Conservation (phyloP, 2,113 vertebrate genomes). For the Thomomys bottae region DNA sequence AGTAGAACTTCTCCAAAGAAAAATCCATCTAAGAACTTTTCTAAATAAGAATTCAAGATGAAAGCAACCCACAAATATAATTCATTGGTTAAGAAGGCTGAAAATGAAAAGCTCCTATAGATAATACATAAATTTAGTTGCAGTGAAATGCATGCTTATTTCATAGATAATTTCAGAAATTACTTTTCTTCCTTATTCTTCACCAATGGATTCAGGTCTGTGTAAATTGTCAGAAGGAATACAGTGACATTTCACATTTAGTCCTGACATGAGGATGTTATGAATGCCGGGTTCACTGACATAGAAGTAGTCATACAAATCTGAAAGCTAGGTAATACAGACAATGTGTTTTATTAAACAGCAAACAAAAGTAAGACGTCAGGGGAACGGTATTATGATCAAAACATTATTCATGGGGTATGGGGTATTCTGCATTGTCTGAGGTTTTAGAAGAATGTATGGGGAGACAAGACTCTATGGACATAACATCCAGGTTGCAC, state of each 20-base stretch:
- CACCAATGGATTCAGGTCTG: neutral
- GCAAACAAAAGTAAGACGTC: neutral
- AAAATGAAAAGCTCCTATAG: constrained; percentile 10
- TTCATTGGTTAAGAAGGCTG: constrained; percentile 6
- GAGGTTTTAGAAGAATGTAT: neutral
- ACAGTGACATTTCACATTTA: neutral
- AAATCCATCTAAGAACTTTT: too few relatives aligned
- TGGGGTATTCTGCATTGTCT: neutral
- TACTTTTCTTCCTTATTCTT: neutral
- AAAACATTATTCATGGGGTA: neutral
- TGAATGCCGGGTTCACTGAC: neutral
- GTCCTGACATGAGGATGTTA: neutral
- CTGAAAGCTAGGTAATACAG: neutral
- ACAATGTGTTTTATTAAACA: neutral
- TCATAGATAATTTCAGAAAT: neutral
- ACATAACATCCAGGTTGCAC: neutral
- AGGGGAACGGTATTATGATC: neutral
- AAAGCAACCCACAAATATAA: neutral
- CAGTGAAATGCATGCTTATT: neutral
- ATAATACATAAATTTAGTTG: neutral
- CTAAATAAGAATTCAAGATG: neutral
- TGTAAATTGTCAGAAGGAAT: neutral
- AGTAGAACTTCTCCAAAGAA: constrained; percentile 1
- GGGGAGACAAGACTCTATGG: neutral
- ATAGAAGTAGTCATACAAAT: neutral